These are phyloP conservation scores for Drosophila tsacasi DNA, from an alignment of 1,140 invertebrate genomes.

Conservation along the genomic window DNA sequence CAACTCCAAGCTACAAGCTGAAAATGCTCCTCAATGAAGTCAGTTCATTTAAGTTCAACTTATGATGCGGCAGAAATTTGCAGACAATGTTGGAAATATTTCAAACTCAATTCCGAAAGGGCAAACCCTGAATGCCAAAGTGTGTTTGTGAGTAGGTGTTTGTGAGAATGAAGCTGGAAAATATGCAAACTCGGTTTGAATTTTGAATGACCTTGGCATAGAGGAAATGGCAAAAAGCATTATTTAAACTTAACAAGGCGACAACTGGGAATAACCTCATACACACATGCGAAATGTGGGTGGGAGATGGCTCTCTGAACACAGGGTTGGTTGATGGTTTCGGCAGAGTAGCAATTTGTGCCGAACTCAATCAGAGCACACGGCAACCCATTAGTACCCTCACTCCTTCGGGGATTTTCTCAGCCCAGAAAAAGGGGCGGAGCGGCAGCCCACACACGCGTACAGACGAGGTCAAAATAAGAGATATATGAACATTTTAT, in stretches of 20 bases:
- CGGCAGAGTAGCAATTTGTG: slow-evolving; percentile 50
- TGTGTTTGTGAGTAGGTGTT: slow-evolving; percentile 10
- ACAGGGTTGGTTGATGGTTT: slow-evolving; percentile 48
- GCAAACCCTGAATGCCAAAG: slow-evolving; percentile 41
- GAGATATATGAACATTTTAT: background rate
- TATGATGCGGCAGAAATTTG: slow-evolving; percentile 78
- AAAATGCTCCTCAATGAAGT: slow-evolving; percentile 70
- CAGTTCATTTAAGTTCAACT: slow-evolving; percentile 81
- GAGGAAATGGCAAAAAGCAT: slow-evolving; percentile 78
- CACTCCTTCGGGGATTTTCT: slow-evolving; percentile 48
- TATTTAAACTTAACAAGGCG: slow-evolving; percentile 81
- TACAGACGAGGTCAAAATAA: slow-evolving; percentile 1
- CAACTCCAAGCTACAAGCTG: slow-evolving; percentile 23
- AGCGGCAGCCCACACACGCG: slow-evolving; percentile 14
- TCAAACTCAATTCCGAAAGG: slow-evolving; percentile 46
- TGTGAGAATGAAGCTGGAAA: slow-evolving; percentile 39
- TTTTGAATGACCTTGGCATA: slow-evolving; percentile 85
- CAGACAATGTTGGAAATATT: slow-evolving; percentile 77
- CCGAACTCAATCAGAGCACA: slow-evolving; percentile 80
- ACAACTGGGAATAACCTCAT: slow-evolving; percentile 61
- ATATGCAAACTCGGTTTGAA: slow-evolving; percentile 74
- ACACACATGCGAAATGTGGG: slow-evolving; percentile 12
- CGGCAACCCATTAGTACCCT: slow-evolving; percentile 73
- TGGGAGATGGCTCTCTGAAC: slow-evolving; percentile 3
- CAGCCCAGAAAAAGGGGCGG: slow-evolving; percentile 40